Evolutionary conservation across 2,888 invertebrate species (phyloP), one percentile per base, ranked within the genome.

Genomic region (Mantis religiosa): DNA sequence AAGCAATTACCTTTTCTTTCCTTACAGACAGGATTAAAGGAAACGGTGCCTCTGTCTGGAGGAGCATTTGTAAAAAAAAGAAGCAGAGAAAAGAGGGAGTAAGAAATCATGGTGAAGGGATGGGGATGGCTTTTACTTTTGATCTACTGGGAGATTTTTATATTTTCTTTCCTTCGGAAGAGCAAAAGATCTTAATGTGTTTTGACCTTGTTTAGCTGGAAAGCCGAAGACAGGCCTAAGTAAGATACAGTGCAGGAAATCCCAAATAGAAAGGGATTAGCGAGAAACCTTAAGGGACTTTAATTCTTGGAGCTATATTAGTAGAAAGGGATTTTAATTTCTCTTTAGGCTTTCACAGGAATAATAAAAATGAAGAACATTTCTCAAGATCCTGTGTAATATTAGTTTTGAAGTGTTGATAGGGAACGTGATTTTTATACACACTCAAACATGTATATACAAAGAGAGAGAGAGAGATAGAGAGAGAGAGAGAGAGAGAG

Each of bases 191-290:
- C 30, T 86, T 86, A 86, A 86, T 86, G 30, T 81, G 81, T 81
- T 86, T 28, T 86, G 81, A 28, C 86, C 86, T 81, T 86, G 86
- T 86, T 81, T 86, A 71, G 28, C 86, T 86, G 2, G 47, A 86
- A 28, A 81, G 28, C 14, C 28, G 2, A 28, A 85, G 54, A 71
- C 20, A 71, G 20, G 6, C 54, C 54, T 20, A 25, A 20, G 54
- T 25, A 71, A 25, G 54, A 71, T 20, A 41, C 41, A 41, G 41
- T 41, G 41, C 41, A 41, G 41, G 41, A 41, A 41, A 41, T 41
- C 41, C 12, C 6, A 41, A 12, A 12, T 41, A 41, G 41, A 7
- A 34, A 7, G 41, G 12, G 41, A 1, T n/a, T 12, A 41, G 41
- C 12, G 41, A 41, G 41, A 41, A 41, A 12, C 41, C 41, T 41